Evolutionary conservation across 37 sponge, comb jelly and placozoan species (phyloP), one percentile per base, ranked within the genome.

Genomic region (Bolinopsis microptera): DNA sequence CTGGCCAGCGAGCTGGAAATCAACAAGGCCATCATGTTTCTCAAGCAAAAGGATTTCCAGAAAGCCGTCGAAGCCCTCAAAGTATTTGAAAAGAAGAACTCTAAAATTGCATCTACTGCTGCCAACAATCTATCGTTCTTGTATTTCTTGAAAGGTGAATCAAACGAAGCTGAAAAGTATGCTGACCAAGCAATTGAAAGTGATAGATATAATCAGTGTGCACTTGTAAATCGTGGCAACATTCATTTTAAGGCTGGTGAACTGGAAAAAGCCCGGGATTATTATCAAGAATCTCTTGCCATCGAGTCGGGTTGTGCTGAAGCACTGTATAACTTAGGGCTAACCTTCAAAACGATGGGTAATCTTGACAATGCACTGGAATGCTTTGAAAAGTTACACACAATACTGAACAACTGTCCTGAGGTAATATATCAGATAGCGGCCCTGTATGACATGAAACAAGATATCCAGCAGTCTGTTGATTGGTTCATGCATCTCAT

Each of bases 1-100:
- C 95, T 98, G 83, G 94, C 96, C 69, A 95, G 95, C 93, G 99
- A 98, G 77, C 94, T 98, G 77, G 99, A 98, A 94, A 96, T 98
- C 76, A 96, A 96, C 26, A 98, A 98, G 76, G 99, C 96, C 0
- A 76, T 96, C 37, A 96, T 96, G 40, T 98, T 92, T 82, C 96
- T 98, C 48, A 97, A 94, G 93, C 93, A 94, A 93, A 98, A 83
- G 37, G 96, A 98, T 75, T 94, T 97, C 48, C 94, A 95, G 39
- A 94, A 97, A 94, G 99, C 99, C 13, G 94, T 97, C 41, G 99
- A 98, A 61, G 96, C 97, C 69, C 95, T 98, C 83, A 96, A 96
- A 61, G 95, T 94, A 22, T 97, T 96, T 94, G 96, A 95, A 76
- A 97, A 95, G 95, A 98, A 96, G 93, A 97, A 97, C 69, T 96